phyloP scores from a whole-genome alignment of 2,888 invertebrate genomes.

The Branchipolynoe longqiensis region DNA sequence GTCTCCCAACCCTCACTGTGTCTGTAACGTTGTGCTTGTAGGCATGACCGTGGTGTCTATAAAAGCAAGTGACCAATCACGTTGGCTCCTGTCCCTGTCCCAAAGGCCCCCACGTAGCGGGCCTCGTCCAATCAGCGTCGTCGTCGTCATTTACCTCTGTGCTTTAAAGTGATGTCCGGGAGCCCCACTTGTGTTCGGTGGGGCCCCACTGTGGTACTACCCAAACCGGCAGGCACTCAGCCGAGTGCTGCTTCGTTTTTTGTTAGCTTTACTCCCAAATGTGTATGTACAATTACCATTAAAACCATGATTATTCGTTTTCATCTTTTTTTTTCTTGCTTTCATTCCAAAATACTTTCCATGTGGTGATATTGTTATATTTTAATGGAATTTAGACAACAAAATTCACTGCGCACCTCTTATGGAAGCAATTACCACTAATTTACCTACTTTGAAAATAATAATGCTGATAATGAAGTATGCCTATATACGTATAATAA shows the following conservation, averaged over 20 bases:
- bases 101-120: neutral
- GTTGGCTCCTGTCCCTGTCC: conserved; percentile 49
- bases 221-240: neutral
- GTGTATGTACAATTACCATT: conserved; percentile 15
- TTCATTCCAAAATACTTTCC: neutral
- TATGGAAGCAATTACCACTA: neutral
- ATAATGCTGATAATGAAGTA: neutral
- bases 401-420: neutral
- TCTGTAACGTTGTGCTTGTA: conserved; percentile 53
- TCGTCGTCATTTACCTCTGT: conserved; percentile 24
- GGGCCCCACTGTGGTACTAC: neutral
- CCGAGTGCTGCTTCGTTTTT: too few species aligned
- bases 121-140: neutral
- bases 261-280: conserved; percentile 4
- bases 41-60: conserved; percentile 49
- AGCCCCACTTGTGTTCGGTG: conserved; percentile 3
- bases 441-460: neutral
- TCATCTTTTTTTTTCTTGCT: neutral
- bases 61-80: neutral
- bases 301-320: neutral
- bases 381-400: neutral
- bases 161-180: conserved; percentile 45
- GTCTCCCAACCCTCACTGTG: neutral
- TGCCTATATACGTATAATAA: too few species aligned
- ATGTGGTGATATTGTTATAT: neutral